These are phyloP conservation scores for Lypha dubia DNA, from an alignment of 2,888 invertebrate species.

Conservation along the genomic window DNA sequence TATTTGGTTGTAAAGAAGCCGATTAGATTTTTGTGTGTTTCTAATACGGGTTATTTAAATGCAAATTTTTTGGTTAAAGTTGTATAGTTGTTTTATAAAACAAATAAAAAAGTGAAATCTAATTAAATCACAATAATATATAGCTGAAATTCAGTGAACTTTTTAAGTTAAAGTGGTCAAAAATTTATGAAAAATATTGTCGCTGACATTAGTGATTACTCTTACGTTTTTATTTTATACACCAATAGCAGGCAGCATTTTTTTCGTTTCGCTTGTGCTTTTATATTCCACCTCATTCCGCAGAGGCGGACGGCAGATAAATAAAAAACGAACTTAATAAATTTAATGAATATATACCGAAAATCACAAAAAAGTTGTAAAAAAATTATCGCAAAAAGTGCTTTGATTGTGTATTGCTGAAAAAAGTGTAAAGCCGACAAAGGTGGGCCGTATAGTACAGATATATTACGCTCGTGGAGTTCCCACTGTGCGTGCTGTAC, in stretches of 20 bases:
- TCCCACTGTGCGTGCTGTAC: constrained; percentile 76
- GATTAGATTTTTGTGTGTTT: constrained; percentile 72
- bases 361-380: constrained; percentile 28
- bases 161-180: constrained; percentile 46
- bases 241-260: constrained; percentile 69
- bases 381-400: constrained; percentile 15
- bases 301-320: constrained; percentile 67
- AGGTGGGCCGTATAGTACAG: constrained; percentile 46
- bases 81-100: constrained; percentile 40
- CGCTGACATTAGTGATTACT: constrained; percentile 74
- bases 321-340: constrained; percentile 60
- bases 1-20: constrained; percentile 72
- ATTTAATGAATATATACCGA: constrained; percentile 60
- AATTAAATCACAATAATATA: constrained; percentile 33
- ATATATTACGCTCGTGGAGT: constrained; percentile 69
- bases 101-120: constrained; percentile 59
- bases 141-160: constrained; percentile 37
- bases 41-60: constrained; percentile 64
- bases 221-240: constrained; percentile 68
- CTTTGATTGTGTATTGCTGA: constrained; percentile 25
- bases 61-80: constrained; percentile 59
- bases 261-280: constrained; percentile 72
- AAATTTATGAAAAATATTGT: constrained; percentile 70
- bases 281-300: constrained; percentile 74
- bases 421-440: constrained; percentile 11